phyloP scores from a whole-genome alignment of 2,888 invertebrate species.

The Mechanitis messenoides region DNA sequence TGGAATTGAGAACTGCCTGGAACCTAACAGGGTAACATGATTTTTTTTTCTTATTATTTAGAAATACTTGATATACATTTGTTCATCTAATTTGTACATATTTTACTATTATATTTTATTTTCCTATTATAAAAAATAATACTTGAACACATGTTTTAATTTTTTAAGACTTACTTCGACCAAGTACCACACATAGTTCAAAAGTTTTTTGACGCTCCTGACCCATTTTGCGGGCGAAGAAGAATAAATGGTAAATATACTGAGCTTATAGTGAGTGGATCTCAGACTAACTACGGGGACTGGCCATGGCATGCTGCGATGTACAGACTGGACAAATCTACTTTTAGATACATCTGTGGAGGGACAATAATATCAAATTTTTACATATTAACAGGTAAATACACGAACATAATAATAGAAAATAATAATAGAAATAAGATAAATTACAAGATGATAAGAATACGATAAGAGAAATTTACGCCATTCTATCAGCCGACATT shows the following conservation, averaged over 20 bases:
- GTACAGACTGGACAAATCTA: constrained; percentile 35
- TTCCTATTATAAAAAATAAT: no score
- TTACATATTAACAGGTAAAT: constrained; percentile 48
- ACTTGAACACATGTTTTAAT: no score
- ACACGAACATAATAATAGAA: no score
- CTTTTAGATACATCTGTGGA: constrained; percentile 49
- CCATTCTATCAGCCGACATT: no score
- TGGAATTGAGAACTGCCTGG: constrained; percentile 17
- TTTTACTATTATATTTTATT: no score
- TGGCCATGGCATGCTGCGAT: constrained; percentile 62
- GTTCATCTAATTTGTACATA: no score
- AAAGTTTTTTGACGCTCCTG: constrained; percentile 13
- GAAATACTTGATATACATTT: no score
- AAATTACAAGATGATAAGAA: no score
- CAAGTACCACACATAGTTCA: neutral
- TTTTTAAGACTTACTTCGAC: constrained; percentile 16
- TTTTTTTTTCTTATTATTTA: neutral
- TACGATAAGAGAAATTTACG: no score
- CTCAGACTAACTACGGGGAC: constrained; percentile 48
- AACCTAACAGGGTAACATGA: constrained; percentile 16
- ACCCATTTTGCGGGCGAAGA: constrained; percentile 22
- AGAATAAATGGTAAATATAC: constrained; percentile 39
- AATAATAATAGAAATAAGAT: no score
- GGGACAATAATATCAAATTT: constrained; percentile 48
- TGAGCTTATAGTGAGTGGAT: constrained; percentile 47